These are phyloP conservation scores for Ciconia maguari DNA, from an alignment of 2,113 vertebrate genomes.

Conservation along the genomic window DNA sequence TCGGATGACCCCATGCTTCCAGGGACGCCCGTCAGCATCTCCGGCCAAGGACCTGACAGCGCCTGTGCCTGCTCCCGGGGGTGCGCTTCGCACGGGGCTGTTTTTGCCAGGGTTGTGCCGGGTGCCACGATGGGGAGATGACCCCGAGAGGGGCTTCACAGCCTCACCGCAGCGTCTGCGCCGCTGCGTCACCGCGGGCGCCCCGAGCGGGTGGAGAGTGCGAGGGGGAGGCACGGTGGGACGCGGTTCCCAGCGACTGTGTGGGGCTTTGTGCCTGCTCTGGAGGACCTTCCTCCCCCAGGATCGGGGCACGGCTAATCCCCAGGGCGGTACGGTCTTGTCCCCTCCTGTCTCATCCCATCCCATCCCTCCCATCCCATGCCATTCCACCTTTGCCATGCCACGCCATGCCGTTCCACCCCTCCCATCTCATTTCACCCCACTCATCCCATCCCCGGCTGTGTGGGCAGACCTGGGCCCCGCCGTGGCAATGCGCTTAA, in stretches of 20 bases:
- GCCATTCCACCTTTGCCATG: too few species aligned
- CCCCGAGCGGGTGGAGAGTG: accelerated
- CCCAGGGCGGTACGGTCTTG: neutral
- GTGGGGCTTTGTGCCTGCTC: neutral
- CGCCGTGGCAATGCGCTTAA: accelerated
- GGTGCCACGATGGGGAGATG: neutral
- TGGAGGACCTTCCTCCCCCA: neutral
- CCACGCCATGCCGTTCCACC: neutral
- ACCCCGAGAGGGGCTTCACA: neutral
- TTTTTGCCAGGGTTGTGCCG: neutral
- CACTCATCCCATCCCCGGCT: neutral
- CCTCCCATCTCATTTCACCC: neutral
- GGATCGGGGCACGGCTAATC: neutral
- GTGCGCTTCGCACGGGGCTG: accelerated
- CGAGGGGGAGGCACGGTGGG: accelerated
- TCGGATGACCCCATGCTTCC: neutral
- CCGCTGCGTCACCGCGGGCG: accelerated
- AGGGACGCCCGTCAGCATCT: neutral
- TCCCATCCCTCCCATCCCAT: too few species aligned
- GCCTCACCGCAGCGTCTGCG: neutral
- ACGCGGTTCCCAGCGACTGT: neutral
- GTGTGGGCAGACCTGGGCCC: neutral
- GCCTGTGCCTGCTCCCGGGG: neutral
- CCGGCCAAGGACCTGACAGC: neutral
- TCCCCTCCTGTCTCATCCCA: neutral